Conservation (phyloP, 2,888 invertebrate species). For the Melanchra persicariae region DNA sequence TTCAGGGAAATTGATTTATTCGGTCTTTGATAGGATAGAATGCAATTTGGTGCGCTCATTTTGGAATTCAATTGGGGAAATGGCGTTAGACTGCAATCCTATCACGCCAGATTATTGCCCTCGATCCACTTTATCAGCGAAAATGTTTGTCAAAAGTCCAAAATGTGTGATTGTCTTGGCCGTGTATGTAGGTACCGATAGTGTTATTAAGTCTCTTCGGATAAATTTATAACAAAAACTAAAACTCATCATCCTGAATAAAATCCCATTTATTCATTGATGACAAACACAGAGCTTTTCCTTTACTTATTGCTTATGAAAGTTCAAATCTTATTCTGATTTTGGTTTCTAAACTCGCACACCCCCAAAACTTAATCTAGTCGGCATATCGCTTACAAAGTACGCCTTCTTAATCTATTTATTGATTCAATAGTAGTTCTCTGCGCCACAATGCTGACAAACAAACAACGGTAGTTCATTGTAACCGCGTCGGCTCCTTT, state of each 20-base stretch:
- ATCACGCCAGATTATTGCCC: neutral
- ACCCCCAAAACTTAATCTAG: constrained; percentile 71
- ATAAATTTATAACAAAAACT: no score
- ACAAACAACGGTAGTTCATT: constrained; percentile 81
- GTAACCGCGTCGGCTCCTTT: constrained; percentile 70
- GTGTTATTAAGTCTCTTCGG: no score
- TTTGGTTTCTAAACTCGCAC: constrained; percentile 29
- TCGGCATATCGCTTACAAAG: constrained; percentile 87
- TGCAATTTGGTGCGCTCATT: constrained; percentile 44
- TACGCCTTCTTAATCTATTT: constrained; percentile 85
- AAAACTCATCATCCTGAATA: no score
- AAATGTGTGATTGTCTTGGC: no score
- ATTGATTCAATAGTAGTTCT: constrained; percentile 82
- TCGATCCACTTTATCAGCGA: no score
- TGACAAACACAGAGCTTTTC: no score
- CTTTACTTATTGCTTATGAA: neutral
- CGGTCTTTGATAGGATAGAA: constrained; percentile 33
- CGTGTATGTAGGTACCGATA: no score
- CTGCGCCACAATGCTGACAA: constrained; percentile 70
- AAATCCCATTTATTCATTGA: no score
- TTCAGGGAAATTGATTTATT: constrained; percentile 52
- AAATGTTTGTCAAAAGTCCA: no score
- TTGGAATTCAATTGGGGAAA: constrained; percentile 30
- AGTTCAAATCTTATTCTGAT: constrained; percentile 4
- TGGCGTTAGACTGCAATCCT: neutral